Evolutionary conservation across 1,140 invertebrate genomes (phyloP).

Genomic region (Sinella curviseta): DNA sequence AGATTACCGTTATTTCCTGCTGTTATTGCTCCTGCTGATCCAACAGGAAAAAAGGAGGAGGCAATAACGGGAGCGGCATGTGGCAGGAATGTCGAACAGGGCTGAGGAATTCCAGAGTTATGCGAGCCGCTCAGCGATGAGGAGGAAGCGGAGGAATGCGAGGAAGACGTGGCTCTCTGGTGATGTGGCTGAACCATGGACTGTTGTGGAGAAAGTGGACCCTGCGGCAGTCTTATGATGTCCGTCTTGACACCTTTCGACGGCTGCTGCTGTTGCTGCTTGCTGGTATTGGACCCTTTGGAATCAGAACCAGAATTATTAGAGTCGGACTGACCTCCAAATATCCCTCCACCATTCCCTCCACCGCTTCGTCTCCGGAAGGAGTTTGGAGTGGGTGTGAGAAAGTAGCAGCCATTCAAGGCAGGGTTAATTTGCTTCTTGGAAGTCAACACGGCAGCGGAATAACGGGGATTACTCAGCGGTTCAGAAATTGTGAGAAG

Average conservation of each 20-base stretch:
- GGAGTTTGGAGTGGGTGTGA: slow-evolving; percentile 47
- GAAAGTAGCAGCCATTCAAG: slow-evolving; percentile 41
- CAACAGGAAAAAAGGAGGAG: slow-evolving; percentile 9
- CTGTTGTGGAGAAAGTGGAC: slow-evolving; percentile 14
- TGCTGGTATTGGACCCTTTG: not conserved
- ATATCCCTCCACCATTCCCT: slow-evolving; percentile 26
- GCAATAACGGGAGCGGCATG: not conserved
- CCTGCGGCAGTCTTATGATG: slow-evolving; percentile 44
- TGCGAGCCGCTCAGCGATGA: not conserved
- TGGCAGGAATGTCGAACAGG: not conserved
- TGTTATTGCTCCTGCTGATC: not conserved
- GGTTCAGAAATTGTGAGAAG: slow-evolving; percentile 1
- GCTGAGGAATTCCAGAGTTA: slow-evolving; percentile 13
- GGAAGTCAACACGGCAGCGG: not conserved
- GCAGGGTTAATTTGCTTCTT: slow-evolving; percentile 41
- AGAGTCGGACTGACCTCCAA: slow-evolving; percentile 12
- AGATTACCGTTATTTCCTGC: slow-evolving; percentile 1
- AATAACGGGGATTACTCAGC: not conserved
- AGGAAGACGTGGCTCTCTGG: not conserved
- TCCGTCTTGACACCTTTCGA: slow-evolving; percentile 44
- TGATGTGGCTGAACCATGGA: not conserved
- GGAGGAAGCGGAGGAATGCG: slow-evolving; percentile 5
- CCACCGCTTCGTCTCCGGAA: slow-evolving; percentile 37
- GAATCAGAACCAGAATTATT: not conserved
- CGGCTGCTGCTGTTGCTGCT: slow-evolving; percentile 12